Evolutionary conservation across 92 coral and sea anemone species (phyloP).

Genomic region (Meandrina meandrites): DNA sequence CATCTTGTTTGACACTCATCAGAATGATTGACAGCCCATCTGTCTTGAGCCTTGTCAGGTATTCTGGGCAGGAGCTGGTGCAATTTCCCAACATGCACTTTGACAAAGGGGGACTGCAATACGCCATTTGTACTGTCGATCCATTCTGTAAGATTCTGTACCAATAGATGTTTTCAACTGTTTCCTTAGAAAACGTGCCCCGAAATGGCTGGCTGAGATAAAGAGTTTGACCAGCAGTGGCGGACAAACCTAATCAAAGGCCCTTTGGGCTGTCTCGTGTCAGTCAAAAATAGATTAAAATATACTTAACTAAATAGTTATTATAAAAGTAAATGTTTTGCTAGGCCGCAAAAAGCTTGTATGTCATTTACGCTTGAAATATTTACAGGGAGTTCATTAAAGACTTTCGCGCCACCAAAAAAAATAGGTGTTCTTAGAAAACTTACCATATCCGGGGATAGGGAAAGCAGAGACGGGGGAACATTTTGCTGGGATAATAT

Average conservation of each 20-base stretch:
- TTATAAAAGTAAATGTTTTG: no score
- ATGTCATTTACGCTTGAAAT: no score
- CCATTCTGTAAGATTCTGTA: not conserved
- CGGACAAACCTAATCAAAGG: not conserved
- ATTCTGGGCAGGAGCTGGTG: slow-evolving; percentile 6
- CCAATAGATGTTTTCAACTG: slow-evolving; percentile 14
- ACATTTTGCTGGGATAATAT: no score
- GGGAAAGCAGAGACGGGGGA: no score
- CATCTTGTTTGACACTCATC: not conserved
- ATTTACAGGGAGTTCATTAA: no score
- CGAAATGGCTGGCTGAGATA: slow-evolving; percentile 4
- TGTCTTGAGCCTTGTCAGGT: slow-evolving; percentile 1
- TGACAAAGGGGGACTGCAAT: not conserved
- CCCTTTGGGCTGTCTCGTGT: no score
- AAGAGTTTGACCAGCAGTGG: not conserved
- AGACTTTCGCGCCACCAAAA: no score
- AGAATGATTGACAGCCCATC: slow-evolving; percentile 10
- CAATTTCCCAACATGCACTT: not conserved
- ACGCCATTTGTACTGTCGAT: not conserved
- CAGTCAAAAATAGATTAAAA: no score
- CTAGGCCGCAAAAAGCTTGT: no score
- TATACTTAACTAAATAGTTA: no score
- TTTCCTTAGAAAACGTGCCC: not conserved
- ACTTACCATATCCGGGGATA: no score
- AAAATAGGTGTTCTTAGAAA: no score